Conservation (phyloP, 2,113 vertebrate species). For the Ctenomys sociabilis region DNA sequence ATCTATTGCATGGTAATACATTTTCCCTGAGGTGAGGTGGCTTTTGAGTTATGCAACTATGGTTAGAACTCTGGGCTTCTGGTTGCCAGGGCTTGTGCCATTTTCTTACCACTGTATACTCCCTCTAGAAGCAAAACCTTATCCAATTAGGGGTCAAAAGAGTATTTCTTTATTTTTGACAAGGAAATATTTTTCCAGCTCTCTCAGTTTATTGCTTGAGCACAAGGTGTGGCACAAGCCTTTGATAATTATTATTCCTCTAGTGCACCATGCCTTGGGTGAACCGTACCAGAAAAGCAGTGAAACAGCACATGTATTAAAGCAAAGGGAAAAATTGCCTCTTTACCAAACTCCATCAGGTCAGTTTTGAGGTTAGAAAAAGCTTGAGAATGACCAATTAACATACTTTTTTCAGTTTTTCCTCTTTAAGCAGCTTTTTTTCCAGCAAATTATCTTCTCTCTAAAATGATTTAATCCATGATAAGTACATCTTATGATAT, state of each 20-base stretch:
- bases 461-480: not conserved
- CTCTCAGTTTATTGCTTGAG: slow-evolving; percentile 5
- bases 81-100: not conserved
- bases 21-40: not conserved
- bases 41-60: not conserved
- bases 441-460: slow-evolving; percentile 43
- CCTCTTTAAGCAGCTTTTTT: not conserved
- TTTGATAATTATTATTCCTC: not conserved
- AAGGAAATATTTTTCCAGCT: slow-evolving; percentile 11
- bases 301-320: not conserved
- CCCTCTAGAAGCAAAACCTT: slow-evolving; percentile 18
- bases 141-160: not conserved
- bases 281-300: not conserved
- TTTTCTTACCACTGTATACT: not conserved
- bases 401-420: not conserved
- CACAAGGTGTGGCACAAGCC: not conserved
- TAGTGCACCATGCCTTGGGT: not conserved
- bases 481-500: not conserved
- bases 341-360: not conserved
- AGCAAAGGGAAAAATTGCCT: not conserved
- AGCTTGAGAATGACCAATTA: not conserved
- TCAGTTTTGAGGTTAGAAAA: slow-evolving; percentile 12
- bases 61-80: not conserved
- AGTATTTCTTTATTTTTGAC: not conserved
- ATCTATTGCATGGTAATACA: not conserved